Evolutionary conservation across 30 jellyfish, hydroid and myxozoan genomes (phyloP).

Genomic region (Aurelia aurita): DNA sequence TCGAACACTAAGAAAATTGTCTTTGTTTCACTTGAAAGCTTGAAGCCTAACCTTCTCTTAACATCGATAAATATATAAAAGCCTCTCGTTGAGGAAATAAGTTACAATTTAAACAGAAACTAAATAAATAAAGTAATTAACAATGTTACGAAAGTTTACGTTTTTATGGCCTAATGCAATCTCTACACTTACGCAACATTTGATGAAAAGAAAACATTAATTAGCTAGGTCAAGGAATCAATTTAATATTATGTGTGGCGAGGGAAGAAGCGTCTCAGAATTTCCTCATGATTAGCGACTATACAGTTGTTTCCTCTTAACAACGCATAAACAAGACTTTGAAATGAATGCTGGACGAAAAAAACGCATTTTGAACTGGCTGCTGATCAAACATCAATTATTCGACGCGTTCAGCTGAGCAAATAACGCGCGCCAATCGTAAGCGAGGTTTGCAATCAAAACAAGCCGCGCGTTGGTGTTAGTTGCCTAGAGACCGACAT

Average conservation of each 20-base stretch:
- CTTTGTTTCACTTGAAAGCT: not conserved
- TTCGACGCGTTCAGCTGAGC: slow-evolving; percentile 53
- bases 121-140: no score
- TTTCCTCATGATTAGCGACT: not conserved
- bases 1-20: not conserved
- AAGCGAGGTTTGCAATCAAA: slow-evolving; percentile 7
- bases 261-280: no score
- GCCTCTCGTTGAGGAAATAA: no score
- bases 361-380: slow-evolving; percentile 7
- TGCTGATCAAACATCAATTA: slow-evolving; percentile 27
- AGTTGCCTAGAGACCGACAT: slow-evolving; percentile 40
- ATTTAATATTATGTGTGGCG: no score
- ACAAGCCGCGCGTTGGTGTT: slow-evolving; percentile 43
- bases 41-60: not conserved
- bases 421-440: slow-evolving; percentile 16
- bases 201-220: no score
- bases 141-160: no score
- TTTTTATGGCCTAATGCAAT: no score
- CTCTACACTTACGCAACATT: no score
- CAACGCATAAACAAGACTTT: slow-evolving; percentile 13
- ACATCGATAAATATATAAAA: not conserved
- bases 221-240: no score
- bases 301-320: slow-evolving; percentile 11
- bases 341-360: not conserved
- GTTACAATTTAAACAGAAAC: no score